phyloP scores from a whole-genome alignment of 2,888 invertebrate species.

The Phalera bucephala region DNA sequence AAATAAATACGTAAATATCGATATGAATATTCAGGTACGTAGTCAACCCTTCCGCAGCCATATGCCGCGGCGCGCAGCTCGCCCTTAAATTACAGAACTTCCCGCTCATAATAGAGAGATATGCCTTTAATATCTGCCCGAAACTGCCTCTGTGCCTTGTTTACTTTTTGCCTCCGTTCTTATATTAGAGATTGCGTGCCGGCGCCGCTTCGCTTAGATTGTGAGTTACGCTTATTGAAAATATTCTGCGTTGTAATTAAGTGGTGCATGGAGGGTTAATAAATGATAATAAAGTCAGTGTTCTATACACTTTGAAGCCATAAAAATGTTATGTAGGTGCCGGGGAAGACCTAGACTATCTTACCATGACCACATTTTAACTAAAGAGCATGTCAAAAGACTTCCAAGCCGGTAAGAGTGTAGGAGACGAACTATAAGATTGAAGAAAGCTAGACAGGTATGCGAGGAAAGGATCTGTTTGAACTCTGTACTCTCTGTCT shows the following conservation, averaged over 20 bases:
- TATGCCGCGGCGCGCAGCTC: conserved; percentile 68
- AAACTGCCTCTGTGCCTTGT: conserved; percentile 67
- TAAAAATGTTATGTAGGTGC: too few species aligned
- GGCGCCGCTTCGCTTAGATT: conserved; percentile 13
- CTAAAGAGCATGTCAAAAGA: too few species aligned
- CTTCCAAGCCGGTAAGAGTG: too few species aligned
- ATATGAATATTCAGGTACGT: conserved; percentile 20
- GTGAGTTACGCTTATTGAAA: conserved; percentile 27
- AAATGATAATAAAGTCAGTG: conserved; percentile 8
- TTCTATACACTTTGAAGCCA: too few species aligned
- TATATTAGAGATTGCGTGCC: conserved; percentile 63
- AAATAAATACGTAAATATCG: background rate
- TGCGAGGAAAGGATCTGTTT: too few species aligned
- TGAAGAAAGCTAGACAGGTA: too few species aligned
- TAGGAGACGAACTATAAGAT: too few species aligned
- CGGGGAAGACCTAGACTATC: too few species aligned
- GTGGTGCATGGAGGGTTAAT: conserved; percentile 7
- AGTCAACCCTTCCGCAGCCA: conserved; percentile 67
- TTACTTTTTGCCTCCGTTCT: conserved; percentile 77
- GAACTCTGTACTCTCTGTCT: too few species aligned
- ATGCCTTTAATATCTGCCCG: conserved; percentile 83
- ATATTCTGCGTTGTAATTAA: conserved; percentile 23
- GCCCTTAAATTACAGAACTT: conserved; percentile 82
- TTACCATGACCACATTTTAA: too few species aligned
- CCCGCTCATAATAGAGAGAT: conserved; percentile 83